Percentiles rank a stretch among this genome's conserved stretches.
phyloP scores from a whole-genome alignment of 2,113 vertebrate genomes.

The Sinocyclocheilus rhinocerous region DNA sequence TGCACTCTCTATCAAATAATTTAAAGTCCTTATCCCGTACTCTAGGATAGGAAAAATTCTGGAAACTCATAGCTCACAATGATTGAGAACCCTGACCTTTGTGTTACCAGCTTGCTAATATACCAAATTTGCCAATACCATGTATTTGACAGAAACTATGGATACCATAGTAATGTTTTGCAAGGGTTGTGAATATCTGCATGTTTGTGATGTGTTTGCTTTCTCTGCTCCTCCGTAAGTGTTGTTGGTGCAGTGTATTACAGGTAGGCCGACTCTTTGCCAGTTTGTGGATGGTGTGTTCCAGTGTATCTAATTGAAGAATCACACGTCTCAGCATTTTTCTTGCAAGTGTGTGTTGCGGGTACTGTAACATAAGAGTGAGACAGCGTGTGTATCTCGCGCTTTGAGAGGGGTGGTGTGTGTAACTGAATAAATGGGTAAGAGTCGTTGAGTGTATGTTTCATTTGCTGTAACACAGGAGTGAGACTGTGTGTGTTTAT shows the following conservation, averaged over 20 bases:
- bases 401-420: slow-evolving; percentile 46
- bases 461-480: slow-evolving; percentile 56
- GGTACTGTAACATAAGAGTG: slow-evolving; percentile 19
- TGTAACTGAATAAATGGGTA: slow-evolving; percentile 50
- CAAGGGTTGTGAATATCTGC: neutral
- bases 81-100: neutral
- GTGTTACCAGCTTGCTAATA: neutral
- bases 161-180: neutral
- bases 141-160: neutral
- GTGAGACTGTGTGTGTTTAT: slow-evolving; percentile 76
- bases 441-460: slow-evolving; percentile 61
- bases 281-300: neutral
- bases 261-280: slow-evolving; percentile 7
- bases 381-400: slow-evolving; percentile 50
- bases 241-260: slow-evolving; percentile 4
- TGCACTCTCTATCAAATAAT: neutral
- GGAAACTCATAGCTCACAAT: neutral
- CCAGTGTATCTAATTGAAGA: slow-evolving; percentile 33
- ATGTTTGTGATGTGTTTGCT: neutral
- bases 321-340: slow-evolving; percentile 33
- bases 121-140: neutral
- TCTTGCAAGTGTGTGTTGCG: neutral
- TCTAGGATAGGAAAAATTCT: neutral
- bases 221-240: too few species aligned
- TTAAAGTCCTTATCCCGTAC: neutral